Base-by-base conservation (phyloP, 2,113 vertebrate species). In the Colaptes auratus region DNA sequence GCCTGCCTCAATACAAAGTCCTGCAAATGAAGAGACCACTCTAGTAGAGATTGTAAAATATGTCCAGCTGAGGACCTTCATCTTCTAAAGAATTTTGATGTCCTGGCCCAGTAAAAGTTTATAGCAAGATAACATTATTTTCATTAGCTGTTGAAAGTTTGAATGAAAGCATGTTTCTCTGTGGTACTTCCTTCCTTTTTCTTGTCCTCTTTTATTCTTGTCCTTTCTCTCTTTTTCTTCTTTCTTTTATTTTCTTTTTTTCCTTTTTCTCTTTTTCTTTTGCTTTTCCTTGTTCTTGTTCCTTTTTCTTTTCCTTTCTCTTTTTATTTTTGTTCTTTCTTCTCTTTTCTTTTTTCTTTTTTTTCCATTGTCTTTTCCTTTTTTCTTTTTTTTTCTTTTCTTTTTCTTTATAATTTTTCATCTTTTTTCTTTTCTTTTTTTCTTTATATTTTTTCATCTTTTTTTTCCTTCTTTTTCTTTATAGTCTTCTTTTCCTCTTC, bases 141-240 rank as follows among this genome's bases (percentile, higher is more conserved):
- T 82, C 66, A 46, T 61, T 79, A 89, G 82, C 46, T 81, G 25
- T 58, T 79, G 33, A 60, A 96, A 95, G 88, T 91, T 74, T 83
- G 39, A n/a, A 58, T 78, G 19, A 69, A 96, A 94, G 89, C n/a
- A 59, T 91, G 60, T 44, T 89, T 91, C 69, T 82, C 71, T 72
- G 85, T 19, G 4, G 39, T 91, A 83, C 12, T 81, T 86, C 23
- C 23, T 52, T 25, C 50, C 13, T 23, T 27, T 16, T 39, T 15
- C 6, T 1, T 39, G 48, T 21, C 12, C 3, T 2, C 21, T 24
- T 25, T 27, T 6, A 12, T 35, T 48, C 16, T 21, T 5, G 1
- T 2, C 27, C 13, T 66, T 23, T 8, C 8, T 28, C 4, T 55
- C 23, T 30, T 25, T 23, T 48, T 50, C 10, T 50, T 23, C 21